Base-by-base conservation (phyloP, 2,113 vertebrate species). In the Clarias macrocephalus region DNA sequence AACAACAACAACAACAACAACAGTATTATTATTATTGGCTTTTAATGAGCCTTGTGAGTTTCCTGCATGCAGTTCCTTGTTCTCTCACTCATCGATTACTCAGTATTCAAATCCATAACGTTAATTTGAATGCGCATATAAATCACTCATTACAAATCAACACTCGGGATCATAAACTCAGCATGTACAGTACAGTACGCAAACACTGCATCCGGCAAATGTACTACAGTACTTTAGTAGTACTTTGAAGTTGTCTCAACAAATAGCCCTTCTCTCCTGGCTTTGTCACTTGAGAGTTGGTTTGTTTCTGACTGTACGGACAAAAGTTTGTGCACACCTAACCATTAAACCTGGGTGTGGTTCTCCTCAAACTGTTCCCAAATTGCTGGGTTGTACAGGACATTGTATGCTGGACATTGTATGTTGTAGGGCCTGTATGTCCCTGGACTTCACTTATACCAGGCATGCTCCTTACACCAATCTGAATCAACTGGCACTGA, bases 231-330 rank as follows among this genome's bases (percentile, higher is more conserved):
- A 23, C 19, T 23, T 70, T 37, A 54, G 70, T 4, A 6, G 59
- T 37, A 37, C 33, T 37, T 37, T 37, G 2, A 37, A 37, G 33
- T 2, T 37, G 33, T 37, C 33, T 37, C 33, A 37, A 37, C 52
- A 48, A 82, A 68, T 76, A 37, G 33, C 72, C 33, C 57, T 80
- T 81, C 81, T 75, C 65, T 62, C 37, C 21, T 57, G 13, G 18
- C 28, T 85, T 59, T 25, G 15, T 59, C 48, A 79, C 56, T 77
- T 42, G 30, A 33, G 66, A 70, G 11, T 0, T 56, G 13, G 19
- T 85, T 81, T 57, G 66, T 81, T 75, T 82, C 62, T 81, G 37
- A 65, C 11, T 42, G 37, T 83, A 18, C 76, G 54, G 72, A 73
- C 70, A 73, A 66, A 70, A 1, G 30, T 72, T 72, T 72, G 16